Conservation (phyloP, 2,888 invertebrate species). For the Abrostola triplasia region DNA sequence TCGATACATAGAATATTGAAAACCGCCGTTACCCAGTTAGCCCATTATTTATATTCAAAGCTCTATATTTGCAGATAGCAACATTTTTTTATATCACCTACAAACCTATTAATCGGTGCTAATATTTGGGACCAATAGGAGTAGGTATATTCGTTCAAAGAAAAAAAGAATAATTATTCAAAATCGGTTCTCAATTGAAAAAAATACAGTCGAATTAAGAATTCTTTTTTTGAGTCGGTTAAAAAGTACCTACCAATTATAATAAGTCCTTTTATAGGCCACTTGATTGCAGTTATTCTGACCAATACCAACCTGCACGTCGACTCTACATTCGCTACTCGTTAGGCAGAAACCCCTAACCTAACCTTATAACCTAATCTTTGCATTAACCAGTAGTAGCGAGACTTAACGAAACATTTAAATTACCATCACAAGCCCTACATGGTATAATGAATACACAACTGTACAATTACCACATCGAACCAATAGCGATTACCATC, state of each 20-base stretch:
- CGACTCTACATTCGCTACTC: neutral
- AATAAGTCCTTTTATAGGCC: neutral
- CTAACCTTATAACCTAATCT: slow-evolving; percentile 1
- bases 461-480: slow-evolving; percentile 32
- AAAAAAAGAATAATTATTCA: too few species aligned
- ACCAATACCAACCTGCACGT: neutral
- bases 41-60: too few species aligned
- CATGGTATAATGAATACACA: slow-evolving; percentile 41
- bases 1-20: too few species aligned
- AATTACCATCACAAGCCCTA: slow-evolving; percentile 38
- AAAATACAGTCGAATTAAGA: too few species aligned
- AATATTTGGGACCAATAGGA: too few species aligned
- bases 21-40: too few species aligned
- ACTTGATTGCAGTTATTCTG: neutral
- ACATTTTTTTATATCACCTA: too few species aligned
- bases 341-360: neutral
- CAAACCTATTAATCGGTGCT: too few species aligned
- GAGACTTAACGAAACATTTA: slow-evolving; percentile 35
- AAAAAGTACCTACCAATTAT: neutral
- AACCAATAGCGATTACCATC: slow-evolving; percentile 25
- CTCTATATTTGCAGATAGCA: too few species aligned
- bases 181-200: too few species aligned
- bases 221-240: too few species aligned
- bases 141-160: too few species aligned
- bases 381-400: slow-evolving; percentile 4